These are phyloP conservation scores for Pogona vitticeps DNA, from an alignment of 2,113 vertebrate genomes.

Conservation along the genomic window DNA sequence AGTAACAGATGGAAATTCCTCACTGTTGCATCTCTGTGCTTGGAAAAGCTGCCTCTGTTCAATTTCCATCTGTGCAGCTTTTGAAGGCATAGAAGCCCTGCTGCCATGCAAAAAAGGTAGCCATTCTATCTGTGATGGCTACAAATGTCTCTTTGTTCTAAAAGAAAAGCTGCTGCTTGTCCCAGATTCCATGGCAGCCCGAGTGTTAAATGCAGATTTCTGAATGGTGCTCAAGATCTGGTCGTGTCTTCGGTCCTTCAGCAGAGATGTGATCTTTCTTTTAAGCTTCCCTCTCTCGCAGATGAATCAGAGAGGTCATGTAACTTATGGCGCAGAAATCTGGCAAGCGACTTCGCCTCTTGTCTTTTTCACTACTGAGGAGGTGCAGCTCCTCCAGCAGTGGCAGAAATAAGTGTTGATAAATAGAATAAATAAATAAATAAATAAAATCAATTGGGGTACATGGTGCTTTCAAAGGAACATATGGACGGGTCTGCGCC, in stretches of 20 bases:
- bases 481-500: not conserved
- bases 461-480: not conserved
- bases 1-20: not conserved
- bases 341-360: not conserved
- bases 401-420: not conserved
- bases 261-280: not conserved
- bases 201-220: not conserved
- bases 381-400: not conserved
- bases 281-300: not conserved
- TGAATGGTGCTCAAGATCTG: not conserved
- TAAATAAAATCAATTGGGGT: no score
- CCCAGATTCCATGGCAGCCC: not conserved
- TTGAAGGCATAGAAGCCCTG: not conserved
- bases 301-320: not conserved
- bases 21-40: not conserved
- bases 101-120: not conserved
- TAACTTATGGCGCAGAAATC: not conserved
- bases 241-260: not conserved
- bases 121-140: not conserved
- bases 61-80: no score
- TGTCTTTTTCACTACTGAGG: not conserved
- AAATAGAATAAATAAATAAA: no score
- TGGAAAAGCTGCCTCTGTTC: not conserved
- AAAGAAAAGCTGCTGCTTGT: not conserved
- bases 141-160: not conserved